These are phyloP conservation scores for Argyra leucocephala DNA, from an alignment of 2,888 invertebrate species.

Conservation along the genomic window DNA sequence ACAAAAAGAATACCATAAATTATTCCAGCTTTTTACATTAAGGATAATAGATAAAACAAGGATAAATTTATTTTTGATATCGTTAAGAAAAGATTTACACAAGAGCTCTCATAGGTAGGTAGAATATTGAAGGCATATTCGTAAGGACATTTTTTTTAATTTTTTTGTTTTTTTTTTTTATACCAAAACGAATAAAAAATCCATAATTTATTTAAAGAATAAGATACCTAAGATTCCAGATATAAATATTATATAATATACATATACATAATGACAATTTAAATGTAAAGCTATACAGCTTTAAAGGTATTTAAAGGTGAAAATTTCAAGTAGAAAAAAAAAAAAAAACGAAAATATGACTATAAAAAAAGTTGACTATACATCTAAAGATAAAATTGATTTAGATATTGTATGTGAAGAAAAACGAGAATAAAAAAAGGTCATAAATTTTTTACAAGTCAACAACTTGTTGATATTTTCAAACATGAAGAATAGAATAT, in stretches of 20 bases:
- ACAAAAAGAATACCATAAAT: not conserved
- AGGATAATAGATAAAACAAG: slow-evolving; percentile 1
- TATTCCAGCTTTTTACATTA: not conserved
- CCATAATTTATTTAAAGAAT: too few species aligned
- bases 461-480: too few species aligned
- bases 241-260: too few species aligned
- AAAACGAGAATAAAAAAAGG: not conserved
- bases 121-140: not conserved
- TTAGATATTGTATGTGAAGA: not conserved
- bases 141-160: not conserved
- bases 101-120: not conserved
- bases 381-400: not conserved
- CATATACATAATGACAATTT: too few species aligned
- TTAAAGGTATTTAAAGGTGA: too few species aligned
- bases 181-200: too few species aligned
- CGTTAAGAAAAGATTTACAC: not conserved
- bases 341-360: too few species aligned
- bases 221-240: too few species aligned
- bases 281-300: too few species aligned
- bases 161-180: not conserved
- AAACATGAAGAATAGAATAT: too few species aligned
- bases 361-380: too few species aligned
- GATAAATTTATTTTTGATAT: slow-evolving; percentile 6
- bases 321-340: too few species aligned
- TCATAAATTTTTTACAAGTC: not conserved